Conservation (phyloP, 2,797 vertebrate genomes). For the Leptoclinus maculatus region DNA sequence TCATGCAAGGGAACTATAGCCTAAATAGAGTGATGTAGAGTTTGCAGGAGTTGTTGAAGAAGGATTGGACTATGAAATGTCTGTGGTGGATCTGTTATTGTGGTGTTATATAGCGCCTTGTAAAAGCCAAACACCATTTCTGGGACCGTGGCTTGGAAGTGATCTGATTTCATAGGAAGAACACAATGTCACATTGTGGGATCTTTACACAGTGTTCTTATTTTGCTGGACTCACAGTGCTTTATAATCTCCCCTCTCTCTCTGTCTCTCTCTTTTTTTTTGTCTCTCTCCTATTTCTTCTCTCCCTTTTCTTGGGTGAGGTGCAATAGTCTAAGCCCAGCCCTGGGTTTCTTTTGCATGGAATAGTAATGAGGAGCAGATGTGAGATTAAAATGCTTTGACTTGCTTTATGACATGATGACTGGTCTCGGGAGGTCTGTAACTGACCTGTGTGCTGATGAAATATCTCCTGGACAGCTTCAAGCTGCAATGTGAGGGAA, state of each 20-base stretch:
- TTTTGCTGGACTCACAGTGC: constrained; percentile 34
- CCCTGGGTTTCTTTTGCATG: constrained; percentile 76
- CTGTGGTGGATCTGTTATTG: constrained; percentile 49
- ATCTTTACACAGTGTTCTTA: constrained; percentile 24
- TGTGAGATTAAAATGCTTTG: constrained; percentile 86
- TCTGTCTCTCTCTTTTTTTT: neutral
- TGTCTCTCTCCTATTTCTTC: constrained; percentile 42
- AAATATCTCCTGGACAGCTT: constrained; percentile 78
- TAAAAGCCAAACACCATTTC: constrained; percentile 50
- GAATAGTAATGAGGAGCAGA: constrained; percentile 86
- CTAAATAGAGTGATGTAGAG: neutral
- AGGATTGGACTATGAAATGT: constrained; percentile 45
- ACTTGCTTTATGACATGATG: constrained; percentile 85
- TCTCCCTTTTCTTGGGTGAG: constrained; percentile 69
- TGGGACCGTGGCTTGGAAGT: constrained; percentile 43
- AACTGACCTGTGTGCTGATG: constrained; percentile 80
- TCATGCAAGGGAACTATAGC: neutral
- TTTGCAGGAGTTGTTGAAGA: constrained; percentile 30
- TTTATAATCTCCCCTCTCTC: constrained; percentile 41
- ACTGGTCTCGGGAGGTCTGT: constrained; percentile 80
- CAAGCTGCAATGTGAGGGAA: constrained; percentile 66
- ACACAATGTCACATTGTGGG: constrained; percentile 46
- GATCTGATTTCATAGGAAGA: constrained; percentile 58
- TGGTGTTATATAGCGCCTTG: constrained; percentile 47
- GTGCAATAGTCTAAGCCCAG: constrained; percentile 66